Percentiles rank a stretch among this genome's conserved stretches.
These are phyloP conservation scores for Drosophila incognita DNA, from an alignment of 2,888 invertebrate species.

Conservation along the genomic window DNA sequence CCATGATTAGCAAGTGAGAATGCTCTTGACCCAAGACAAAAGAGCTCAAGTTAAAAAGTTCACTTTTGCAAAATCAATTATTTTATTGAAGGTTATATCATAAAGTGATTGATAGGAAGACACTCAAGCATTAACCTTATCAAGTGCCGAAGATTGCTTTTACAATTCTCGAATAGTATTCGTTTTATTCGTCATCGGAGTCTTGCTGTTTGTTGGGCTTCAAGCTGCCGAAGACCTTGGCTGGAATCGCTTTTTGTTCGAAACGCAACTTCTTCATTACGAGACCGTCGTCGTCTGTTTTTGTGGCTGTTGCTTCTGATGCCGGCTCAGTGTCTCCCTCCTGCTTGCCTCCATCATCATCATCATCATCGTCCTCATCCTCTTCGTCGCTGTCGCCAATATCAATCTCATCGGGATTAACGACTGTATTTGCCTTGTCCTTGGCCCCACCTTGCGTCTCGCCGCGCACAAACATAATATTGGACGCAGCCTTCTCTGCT, in stretches of 20 bases:
- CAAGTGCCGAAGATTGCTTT: background rate
- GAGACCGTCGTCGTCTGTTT: slow-evolving; percentile 86
- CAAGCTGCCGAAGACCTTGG: slow-evolving; percentile 96
- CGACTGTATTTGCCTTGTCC: slow-evolving; percentile 87
- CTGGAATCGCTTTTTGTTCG: slow-evolving; percentile 93
- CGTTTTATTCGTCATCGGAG: slow-evolving; percentile 73
- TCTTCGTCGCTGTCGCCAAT: slow-evolving; percentile 91
- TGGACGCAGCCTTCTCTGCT: slow-evolving; percentile 83
- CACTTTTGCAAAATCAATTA: background rate
- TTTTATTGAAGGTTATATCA: background rate
- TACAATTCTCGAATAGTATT: background rate
- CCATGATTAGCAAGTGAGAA: background rate
- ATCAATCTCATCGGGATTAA: slow-evolving; percentile 95
- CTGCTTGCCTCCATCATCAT: slow-evolving; percentile 80
- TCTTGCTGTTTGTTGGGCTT: slow-evolving; percentile 73
- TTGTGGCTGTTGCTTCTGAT: slow-evolving; percentile 68
- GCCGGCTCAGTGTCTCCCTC: slow-evolving; percentile 87
- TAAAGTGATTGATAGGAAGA: background rate
- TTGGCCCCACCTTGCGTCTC: slow-evolving; percentile 92
- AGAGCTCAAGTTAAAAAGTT: background rate
- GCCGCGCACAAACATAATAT: slow-evolving; percentile 94
- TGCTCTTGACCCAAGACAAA: background rate
- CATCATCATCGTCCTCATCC: slow-evolving; percentile 87
- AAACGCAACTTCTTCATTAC: slow-evolving; percentile 89
- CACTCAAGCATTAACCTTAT: background rate